Conservation (phyloP, 2,888 invertebrate species). For the Opisthograptis luteolata region DNA sequence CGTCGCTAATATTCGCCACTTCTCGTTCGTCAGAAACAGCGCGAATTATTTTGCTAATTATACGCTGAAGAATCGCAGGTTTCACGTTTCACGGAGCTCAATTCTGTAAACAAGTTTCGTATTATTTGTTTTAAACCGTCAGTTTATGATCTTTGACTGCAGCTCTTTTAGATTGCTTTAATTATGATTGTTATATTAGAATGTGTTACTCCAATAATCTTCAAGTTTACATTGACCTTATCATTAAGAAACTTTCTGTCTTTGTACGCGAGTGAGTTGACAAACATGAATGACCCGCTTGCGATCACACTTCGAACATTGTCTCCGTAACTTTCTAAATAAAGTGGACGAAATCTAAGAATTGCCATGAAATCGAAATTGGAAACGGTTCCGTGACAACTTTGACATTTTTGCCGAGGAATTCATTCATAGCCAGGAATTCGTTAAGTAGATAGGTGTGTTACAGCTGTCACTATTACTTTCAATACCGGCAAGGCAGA, state of each 20-base stretch:
- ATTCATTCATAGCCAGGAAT: constrained; percentile 18
- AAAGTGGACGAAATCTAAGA: constrained; percentile 54
- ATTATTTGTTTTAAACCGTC: constrained; percentile 19
- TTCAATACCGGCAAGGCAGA: constrained; percentile 24
- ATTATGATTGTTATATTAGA: no score
- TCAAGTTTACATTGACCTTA: constrained; percentile 10
- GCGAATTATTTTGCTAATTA: constrained; percentile 28
- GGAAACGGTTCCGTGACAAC: constrained; percentile 47
- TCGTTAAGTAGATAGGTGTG: constrained; percentile 16
- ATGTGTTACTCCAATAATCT: constrained; percentile 13
- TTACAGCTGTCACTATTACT: constrained; percentile 29
- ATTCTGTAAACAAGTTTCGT: constrained; percentile 16
- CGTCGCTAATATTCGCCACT: constrained; percentile 31
- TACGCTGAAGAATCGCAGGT: constrained; percentile 27
- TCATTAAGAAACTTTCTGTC: constrained; percentile 10
- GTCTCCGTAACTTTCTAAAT: constrained; percentile 70
- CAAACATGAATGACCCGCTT: constrained; percentile 60
- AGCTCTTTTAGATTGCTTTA: no score
- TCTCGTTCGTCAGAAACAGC: constrained; percentile 19
- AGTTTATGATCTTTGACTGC: constrained; percentile 16
- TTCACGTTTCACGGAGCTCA: constrained; percentile 23
- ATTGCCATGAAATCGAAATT: constrained; percentile 68
- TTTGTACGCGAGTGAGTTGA: constrained; percentile 54
- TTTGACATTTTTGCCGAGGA: constrained; percentile 19
- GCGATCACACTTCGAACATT: constrained; percentile 62